A percentile compares a stretch with the other conserved stretches of the same genome.
Conservation (phyloP, 2,113 vertebrate genomes). For the Muntiacus muntjak region DNA sequence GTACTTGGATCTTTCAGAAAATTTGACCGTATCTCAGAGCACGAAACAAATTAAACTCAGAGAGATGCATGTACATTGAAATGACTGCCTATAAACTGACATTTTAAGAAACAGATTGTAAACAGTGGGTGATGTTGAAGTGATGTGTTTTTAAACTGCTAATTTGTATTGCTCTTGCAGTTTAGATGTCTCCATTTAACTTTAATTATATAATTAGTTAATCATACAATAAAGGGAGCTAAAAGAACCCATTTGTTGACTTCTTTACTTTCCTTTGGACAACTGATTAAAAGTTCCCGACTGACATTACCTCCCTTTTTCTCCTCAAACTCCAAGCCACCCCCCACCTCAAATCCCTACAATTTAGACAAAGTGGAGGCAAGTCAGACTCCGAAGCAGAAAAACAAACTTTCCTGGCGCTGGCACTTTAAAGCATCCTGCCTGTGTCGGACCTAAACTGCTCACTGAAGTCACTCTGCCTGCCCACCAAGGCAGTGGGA, state of each 20-base stretch:
- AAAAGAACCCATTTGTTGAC: conserved; percentile 32
- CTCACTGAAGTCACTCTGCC: neutral
- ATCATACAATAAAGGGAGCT: conserved; percentile 34
- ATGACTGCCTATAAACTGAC: neutral
- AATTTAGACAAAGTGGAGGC: neutral
- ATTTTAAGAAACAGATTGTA: conserved; percentile 46
- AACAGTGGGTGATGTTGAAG: neutral
- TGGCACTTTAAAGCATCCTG: neutral
- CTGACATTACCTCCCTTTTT: neutral
- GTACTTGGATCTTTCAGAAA: conserved; percentile 30
- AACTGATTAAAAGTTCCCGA: conserved; percentile 35
- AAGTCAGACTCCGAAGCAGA: neutral
- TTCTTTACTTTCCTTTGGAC: conserved; percentile 38
- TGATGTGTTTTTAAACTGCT: conserved; percentile 24
- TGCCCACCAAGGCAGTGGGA: neutral
- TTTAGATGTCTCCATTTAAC: conserved; percentile 31
- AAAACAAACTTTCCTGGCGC: neutral
- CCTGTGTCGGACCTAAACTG: neutral
- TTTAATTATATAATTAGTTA: conserved; percentile 47
- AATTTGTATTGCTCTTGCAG: conserved; percentile 38
- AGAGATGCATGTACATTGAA: neutral
- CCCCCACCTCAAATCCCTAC: neutral
- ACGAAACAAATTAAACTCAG: neutral
- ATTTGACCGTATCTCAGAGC: neutral
- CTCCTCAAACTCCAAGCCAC: rapidly evolving